Evolutionary conservation across 1,140 invertebrate species (phyloP), one percentile per base, ranked within the genome.

Genomic region (Lasioglossum baleicum): DNA sequence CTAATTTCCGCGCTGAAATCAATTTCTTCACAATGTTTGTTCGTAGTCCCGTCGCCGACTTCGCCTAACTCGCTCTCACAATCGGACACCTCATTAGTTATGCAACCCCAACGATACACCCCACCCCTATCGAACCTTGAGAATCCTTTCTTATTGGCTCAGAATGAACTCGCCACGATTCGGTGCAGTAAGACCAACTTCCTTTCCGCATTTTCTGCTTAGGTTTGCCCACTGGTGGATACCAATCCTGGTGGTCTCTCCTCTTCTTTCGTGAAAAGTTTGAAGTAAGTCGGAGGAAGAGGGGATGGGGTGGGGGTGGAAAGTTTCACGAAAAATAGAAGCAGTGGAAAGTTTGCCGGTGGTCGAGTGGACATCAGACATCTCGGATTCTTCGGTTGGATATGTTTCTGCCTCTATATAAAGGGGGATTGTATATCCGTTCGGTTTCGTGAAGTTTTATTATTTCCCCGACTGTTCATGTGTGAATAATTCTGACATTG

Each of bases 131-230:
- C 44, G 75, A 64, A 72, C 71, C 48, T 64, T 68, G 22, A 13
- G 20, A 44, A 86, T 80, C 64, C 65, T 56, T 81, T 85, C 76
- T 82, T 81, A 83, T 86, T 86, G 72, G 67, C 48, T 56, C 20
- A 15, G 75, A 75, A 83, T 61, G 72, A 86, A 85, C 78, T 86
- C 83, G 73, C 56, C 71, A 42, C 75, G 71, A 81, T 66, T 85
- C 61, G 68, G 48, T 61, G 64, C 70, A 48, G 40, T 35, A 26
- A 74, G 74, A 77, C 31, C 71, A 65, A 69, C 60, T 86, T 80
- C 74, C 72, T 58, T 64, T 42, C 76, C 61, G 58, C 61, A 76
- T 85, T 86, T 86, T 80, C 77, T 81, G 84, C 81, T 86, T 85
- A 86, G 77, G 80, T 74, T 86, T 70, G 72, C 69, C 64, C 35